phyloP scores from a whole-genome alignment of 2,797 vertebrate genomes.

The Catharus ustulatus region DNA sequence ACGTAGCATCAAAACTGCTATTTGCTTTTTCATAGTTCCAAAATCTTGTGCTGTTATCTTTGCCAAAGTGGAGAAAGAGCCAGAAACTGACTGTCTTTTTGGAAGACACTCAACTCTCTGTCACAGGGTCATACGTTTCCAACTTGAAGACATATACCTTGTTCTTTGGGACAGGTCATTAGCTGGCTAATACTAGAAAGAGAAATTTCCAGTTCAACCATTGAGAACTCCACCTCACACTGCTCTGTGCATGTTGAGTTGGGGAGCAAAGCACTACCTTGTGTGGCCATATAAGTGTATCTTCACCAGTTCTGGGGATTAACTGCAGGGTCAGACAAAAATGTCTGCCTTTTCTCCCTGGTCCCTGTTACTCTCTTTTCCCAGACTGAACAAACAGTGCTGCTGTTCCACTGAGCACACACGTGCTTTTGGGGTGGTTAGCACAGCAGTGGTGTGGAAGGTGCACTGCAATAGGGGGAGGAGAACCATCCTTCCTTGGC shows the following conservation, averaged over 20 bases:
- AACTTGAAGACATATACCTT: not conserved
- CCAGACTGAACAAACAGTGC: not conserved
- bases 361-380: not conserved
- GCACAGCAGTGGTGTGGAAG: not conserved
- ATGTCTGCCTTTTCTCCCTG: not conserved
- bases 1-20: not conserved
- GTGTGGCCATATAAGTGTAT: not conserved
- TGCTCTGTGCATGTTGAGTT: accelerated
- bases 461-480: not conserved
- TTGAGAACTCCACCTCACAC: accelerated
- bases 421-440: not conserved
- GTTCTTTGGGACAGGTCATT: not conserved
- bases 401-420: not conserved
- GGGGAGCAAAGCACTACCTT: not conserved
- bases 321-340: not conserved
- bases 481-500: not conserved
- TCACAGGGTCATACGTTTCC: not conserved
- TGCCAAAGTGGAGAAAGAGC: not conserved
- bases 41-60: not conserved
- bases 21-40: not conserved
- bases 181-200: not conserved
- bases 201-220: not conserved
- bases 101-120: not conserved
- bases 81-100: not conserved
- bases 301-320: not conserved